These are phyloP conservation scores for Abrostola tripartita DNA, from an alignment of 2,888 invertebrate species.

Conservation along the genomic window DNA sequence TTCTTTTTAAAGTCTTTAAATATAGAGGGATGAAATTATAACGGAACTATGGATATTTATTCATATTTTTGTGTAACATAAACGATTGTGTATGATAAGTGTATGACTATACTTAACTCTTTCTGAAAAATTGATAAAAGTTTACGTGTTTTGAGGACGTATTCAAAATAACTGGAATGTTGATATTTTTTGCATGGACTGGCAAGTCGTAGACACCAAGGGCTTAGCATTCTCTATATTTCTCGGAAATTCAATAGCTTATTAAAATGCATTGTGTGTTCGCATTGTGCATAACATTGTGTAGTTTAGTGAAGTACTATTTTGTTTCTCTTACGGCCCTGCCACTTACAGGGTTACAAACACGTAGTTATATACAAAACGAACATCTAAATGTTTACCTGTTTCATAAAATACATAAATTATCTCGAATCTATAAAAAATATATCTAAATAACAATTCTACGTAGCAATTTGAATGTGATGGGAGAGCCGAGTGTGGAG, in stretches of 20 bases:
- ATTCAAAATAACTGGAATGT: too few relatives aligned
- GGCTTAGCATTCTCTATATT: not conserved
- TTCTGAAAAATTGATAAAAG: too few relatives aligned
- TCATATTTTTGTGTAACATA: too few relatives aligned
- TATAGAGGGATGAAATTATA: too few relatives aligned
- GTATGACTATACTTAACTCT: too few relatives aligned
- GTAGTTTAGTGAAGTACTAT: not conserved
- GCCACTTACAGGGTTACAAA: not conserved
- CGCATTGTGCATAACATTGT: constrained; percentile 1
- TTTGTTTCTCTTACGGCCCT: not conserved
- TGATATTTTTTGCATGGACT: not conserved
- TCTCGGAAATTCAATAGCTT: not conserved
- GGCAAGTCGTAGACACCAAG: not conserved
- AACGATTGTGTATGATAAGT: too few relatives aligned
- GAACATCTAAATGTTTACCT: constrained; percentile 1
- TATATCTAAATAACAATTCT: constrained; percentile 50
- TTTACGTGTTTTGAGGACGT: too few relatives aligned
- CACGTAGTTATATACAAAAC: not conserved
- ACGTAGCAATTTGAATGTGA: constrained; percentile 57
- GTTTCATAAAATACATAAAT: constrained; percentile 26
- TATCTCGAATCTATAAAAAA: constrained; percentile 42
- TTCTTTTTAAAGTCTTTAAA: too few relatives aligned
- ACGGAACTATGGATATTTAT: too few relatives aligned
- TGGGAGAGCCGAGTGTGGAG: constrained; percentile 55
- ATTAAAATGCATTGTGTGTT: constrained; percentile 4